Evolutionary conservation across 2,113 vertebrate species (phyloP), one percentile per base, ranked within the genome.

Genomic region (Onychostruthus taczanowskii): DNA sequence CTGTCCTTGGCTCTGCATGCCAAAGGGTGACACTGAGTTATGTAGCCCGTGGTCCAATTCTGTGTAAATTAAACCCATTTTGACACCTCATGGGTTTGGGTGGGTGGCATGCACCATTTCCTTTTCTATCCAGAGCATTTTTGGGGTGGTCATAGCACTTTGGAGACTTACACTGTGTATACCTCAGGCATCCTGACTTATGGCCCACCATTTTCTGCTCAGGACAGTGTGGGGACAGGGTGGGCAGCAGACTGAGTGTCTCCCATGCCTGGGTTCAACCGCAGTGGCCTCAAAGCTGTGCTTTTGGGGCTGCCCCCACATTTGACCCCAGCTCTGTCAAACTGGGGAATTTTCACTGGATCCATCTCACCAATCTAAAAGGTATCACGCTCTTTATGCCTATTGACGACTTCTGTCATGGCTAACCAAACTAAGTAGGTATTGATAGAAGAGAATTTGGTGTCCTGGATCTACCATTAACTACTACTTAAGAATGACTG

Each of bases 191-290:
- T 63, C 22, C n/a, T 69, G 72, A 43, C 69, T 44, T 64, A 23
- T 0, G 3, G 3, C 49, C n/a, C 1, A 0, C 14, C 0, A 0
- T 46, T 63, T 58, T 39, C 55, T 50, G 39, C 50, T 62, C 63
- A 4, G 5, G 39, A 67, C 13, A 49, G 9, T 0, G 0, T 49
- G 31, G 37, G 44, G 49, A 44, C 26, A 62, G 23, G 22, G 26
- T 66, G 31, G 31, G 39, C 81, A 67, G 58, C 44, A 79, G 39
- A 50, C 0, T 68, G 47, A 17, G 53, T 4, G 3, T 63, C 70
- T 66, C 23, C 13, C 39, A 27, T 3, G 11, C 35, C 53, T 61
- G 20, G 4, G 2, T 46, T 76, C 16, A 4, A n/a, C 4, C 6
- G 28, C 4, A 8, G 46, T 12, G 41, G 46, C 37, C 53, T 66